Evolutionary conservation across 2,797 vertebrate genomes (phyloP), one percentile per base, ranked within the genome.

Genomic region (Thamnophis elegans): DNA sequence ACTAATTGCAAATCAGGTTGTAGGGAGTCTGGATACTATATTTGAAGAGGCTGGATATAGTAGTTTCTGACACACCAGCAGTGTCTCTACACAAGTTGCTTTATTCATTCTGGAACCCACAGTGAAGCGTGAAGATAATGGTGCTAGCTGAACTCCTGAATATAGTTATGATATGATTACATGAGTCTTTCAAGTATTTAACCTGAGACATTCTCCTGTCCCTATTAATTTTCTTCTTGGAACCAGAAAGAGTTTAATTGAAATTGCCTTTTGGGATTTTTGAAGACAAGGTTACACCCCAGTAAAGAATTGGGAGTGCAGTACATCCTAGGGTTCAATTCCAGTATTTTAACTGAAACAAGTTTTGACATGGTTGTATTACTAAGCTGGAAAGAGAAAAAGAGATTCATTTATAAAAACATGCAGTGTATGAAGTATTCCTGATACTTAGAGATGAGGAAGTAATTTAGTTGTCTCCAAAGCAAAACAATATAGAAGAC

Each of bases 231-330:
- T 93, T 90, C 78, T 90, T 95, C 86, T 94, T 93, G 94, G 95
- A 96, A 94, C 91, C 78, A 65, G 56, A 94, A 92, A 32, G 88
- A 92, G n/a, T 1, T 90, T 95, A 94, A 97, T 96, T 78, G 93
- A 92, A 93, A 78, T 87, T 36, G 90, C 68, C 93, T 95, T 93
- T 94, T 96, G 92, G 47, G 90, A 91, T 93, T 94, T 93, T 93
- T 93, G 91, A 94, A 91, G 90, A 93, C 94, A 68, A 92, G 94
- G 93, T 97, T 95, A 93, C 86, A 91, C 94, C 93, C 95, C 85
- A 94, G 85, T 85, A 85, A 96, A 92, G 96, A 97, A 96, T 94
- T 96, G 94, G 86, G 91, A 92, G 22, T 54, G 0, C 2, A 42
- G 90, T 92, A 93, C 0, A 1, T 58, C 93, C 58, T 60, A 10